phyloP scores from a whole-genome alignment of 2,888 invertebrate species.

The Atethmia centrago region DNA sequence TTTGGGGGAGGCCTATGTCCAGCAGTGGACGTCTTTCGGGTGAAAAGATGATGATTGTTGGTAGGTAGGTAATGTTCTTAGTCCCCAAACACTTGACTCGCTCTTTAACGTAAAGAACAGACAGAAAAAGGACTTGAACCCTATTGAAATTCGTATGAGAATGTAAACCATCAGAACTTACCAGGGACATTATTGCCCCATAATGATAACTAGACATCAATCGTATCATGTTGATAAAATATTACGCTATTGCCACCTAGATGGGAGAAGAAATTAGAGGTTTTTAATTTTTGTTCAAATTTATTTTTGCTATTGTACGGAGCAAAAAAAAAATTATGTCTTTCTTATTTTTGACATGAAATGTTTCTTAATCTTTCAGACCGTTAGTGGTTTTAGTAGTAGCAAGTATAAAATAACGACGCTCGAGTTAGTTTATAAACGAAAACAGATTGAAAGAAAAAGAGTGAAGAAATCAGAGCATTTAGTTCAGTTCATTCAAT shows the following conservation, averaged over 20 bases:
- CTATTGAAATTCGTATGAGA: not conserved
- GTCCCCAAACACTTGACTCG: not conserved
- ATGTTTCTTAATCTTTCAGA: not conserved
- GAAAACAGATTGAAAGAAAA: slow-evolving; percentile 22
- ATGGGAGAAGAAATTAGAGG: not conserved
- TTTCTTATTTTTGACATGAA: no score
- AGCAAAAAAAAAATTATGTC: not conserved
- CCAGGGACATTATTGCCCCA: not conserved
- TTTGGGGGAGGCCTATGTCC: no score
- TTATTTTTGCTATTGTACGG: not conserved
- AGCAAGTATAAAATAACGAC: not conserved
- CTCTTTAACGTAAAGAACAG: no score
- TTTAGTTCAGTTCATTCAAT: slow-evolving; percentile 45
- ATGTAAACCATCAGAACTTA: not conserved
- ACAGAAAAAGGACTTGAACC: no score
- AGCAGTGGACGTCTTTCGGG: no score
- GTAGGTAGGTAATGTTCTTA: not conserved
- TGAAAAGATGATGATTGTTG: not conserved
- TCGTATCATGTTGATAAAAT: not conserved
- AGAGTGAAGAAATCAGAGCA: slow-evolving; percentile 36
- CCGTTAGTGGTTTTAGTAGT: not conserved
- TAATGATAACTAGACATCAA: not conserved
- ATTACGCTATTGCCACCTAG: not conserved
- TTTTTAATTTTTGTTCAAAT: not conserved
- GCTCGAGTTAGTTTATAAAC: slow-evolving; percentile 5